Evolutionary conservation across 2,113 vertebrate genomes (phyloP).

Genomic region (Pterophyllum scalare): DNA sequence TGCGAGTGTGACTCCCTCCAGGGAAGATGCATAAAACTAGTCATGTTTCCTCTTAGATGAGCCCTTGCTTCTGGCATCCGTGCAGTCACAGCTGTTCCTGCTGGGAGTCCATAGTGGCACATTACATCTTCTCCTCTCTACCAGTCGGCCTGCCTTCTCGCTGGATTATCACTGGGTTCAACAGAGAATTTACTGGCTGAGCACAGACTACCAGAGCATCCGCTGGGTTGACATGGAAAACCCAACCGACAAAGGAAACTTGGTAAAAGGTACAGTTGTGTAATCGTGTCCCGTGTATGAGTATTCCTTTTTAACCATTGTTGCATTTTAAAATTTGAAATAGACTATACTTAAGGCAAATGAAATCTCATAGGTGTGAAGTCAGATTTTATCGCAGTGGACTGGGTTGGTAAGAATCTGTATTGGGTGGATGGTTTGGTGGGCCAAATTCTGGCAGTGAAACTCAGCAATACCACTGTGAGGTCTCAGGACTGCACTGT

Average conservation of each 20-base stretch:
- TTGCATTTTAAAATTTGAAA: too few species aligned
- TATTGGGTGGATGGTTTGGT: conserved; percentile 91
- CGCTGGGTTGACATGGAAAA: conserved; percentile 83
- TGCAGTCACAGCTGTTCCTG: conserved; percentile 86
- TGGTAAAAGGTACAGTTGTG: conserved; percentile 86
- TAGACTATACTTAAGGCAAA: too few species aligned
- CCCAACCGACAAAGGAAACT: conserved; percentile 77
- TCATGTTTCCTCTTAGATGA: conserved; percentile 74
- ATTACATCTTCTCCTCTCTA: conserved; percentile 79
- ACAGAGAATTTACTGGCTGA: conserved; percentile 89
- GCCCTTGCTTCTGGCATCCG: conserved; percentile 84
- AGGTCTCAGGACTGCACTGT: conserved; percentile 81
- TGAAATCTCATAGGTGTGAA: conserved; percentile 83
- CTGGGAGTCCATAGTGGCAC: conserved; percentile 82
- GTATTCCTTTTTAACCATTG: background rate
- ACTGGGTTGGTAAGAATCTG: conserved; percentile 92
- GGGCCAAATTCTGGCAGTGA: conserved; percentile 86
- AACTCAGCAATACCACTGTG: conserved; percentile 71
- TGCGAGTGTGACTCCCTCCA: background rate
- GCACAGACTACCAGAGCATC: conserved; percentile 87
- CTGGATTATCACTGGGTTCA: conserved; percentile 87
- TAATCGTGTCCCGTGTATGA: background rate
- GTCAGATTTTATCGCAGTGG: conserved; percentile 87
- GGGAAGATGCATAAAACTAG: background rate
- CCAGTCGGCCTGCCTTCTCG: conserved; percentile 83